Base-by-base conservation (phyloP, 2,113 vertebrate species). In the Saguinus midas region DNA sequence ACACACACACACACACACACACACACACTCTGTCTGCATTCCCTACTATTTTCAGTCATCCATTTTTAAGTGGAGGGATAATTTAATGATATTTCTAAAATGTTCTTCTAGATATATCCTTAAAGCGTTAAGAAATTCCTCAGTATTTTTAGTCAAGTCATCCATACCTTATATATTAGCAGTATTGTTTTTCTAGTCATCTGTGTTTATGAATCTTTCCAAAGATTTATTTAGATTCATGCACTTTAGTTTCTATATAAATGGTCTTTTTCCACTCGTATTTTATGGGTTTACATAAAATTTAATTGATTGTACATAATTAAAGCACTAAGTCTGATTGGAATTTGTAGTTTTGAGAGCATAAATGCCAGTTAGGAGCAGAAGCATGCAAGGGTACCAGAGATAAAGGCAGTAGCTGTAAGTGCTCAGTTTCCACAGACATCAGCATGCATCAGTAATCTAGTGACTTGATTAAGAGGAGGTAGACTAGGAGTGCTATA, bases 211-310 rank as follows among this genome's bases (percentile, higher is more conserved):
- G 3, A 84, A 40, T 76, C 55, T 96, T 95, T 92, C n/a, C 18
- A 70, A 96, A 78, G 50, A 89, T 70, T 66, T 29, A 50, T 37
- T 45, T 75, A 35, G 2, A 52, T 40, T 61, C 40, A 88, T 32
- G 1, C 20, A 73, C 29, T 85, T 95, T 80, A 79, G 64, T 66
- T 91, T 83, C 95, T 50, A 37, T 86, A 90, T n/a, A 94, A 95
- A 75, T 55, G 6, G 2, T 72, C 35, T 57, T 91, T 95, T 84
- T 35, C 3, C 5, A 81, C 23, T 58, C 12, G 40, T 64, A 13
- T 29, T 83, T 87, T 8, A 40, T 72, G 35, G 25, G 1, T 12
- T 70, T 83, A 48, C 29, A 29, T 72, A 85, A 90, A 92, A 40
- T 91, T 27, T 83, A 87, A n/a, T 64, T 75, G n/a, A 61, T 57